Evolutionary conservation across 2,113 vertebrate species (phyloP), one percentile per base, ranked within the genome.

Genomic region (Macroglossus sobrinus): DNA sequence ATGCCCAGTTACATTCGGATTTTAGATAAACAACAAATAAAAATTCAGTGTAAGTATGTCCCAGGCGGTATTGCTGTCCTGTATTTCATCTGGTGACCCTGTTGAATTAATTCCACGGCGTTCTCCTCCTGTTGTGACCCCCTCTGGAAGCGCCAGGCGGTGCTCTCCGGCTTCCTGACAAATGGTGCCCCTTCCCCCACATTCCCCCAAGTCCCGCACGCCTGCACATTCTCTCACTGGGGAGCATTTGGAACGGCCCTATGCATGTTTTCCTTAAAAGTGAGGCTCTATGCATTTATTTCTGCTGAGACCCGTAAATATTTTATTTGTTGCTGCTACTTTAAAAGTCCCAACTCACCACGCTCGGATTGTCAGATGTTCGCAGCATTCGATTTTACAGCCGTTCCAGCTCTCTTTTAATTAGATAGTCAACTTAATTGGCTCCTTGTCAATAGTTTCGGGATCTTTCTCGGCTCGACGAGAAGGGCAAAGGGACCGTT

Each of bases 371-470:
- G 89, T 85, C 80, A 79, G 84, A 84, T 43, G 45, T 57, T 87
- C 43, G 75, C 63, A 35, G 45, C 22, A 18, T 61, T 71, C 2
- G 1, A 33, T 88, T 38, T 71, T 63, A 66, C 82, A 59, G 30
- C 30, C 53, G 72, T 30, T 80, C 35, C 53, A 47, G 24, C 59
- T 91, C 71, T 47, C 63, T 84, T 80, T 87, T 89, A 75, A 91
- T 93, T 57, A 91, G 43, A 35, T 79, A 64, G 84, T 87, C 92
- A 93, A 75, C 92, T 92, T 69, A 55, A 75, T 43, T 90, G 96
- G 89, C 78, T 35, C 45, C 69, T 33, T 19, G 35, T 57, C 91
- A n/a, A 0, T 61, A 28, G 19, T 71, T 92, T 80, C n/a, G 33
- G 71, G 71, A 40, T 92, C 79, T 95, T 94, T 91, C 94, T 81